A percentile compares a stretch with the other conserved stretches of the same genome.
Conservation (phyloP, 2,113 vertebrate genomes). For the Hemichromis elongatus region DNA sequence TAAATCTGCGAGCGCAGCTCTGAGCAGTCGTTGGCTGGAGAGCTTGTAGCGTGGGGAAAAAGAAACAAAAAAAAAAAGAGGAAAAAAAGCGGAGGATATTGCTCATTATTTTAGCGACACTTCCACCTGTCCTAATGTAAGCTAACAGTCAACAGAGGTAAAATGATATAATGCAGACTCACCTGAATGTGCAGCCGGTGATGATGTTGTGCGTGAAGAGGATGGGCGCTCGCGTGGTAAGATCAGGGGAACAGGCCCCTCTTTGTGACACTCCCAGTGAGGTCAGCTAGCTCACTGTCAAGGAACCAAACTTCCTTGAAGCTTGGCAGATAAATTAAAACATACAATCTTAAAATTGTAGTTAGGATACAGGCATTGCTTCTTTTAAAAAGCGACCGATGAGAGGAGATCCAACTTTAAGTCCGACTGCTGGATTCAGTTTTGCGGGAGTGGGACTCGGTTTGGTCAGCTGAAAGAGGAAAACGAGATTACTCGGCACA, state of each 20-base stretch:
- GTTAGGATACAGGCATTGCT: conserved; percentile 66
- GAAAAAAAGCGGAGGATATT: fast-evolving
- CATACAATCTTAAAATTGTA: background rate
- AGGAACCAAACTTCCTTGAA: conserved; percentile 13
- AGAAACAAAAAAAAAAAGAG: background rate
- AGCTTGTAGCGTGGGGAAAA: conserved; percentile 30
- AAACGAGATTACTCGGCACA: background rate
- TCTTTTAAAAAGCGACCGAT: conserved; percentile 49
- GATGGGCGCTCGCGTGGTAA: conserved; percentile 17
- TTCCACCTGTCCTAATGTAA: background rate
- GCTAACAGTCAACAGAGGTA: background rate
- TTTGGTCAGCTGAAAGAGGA: conserved; percentile 41
- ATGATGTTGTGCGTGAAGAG: conserved; percentile 66
- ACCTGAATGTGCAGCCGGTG: conserved; percentile 72
- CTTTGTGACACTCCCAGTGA: conserved; percentile 34
- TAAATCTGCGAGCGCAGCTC: conserved; percentile 63
- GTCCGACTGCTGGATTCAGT: conserved; percentile 34
- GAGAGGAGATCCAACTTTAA: conserved; percentile 49
- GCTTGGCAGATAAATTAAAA: background rate
- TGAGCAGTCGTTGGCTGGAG: conserved; percentile 41
- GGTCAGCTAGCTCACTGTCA: conserved; percentile 60
- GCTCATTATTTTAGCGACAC: background rate
- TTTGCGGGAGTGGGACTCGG: background rate
- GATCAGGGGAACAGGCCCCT: conserved; percentile 55
- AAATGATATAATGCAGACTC: background rate